phyloP scores from a whole-genome alignment of 2,888 invertebrate genomes.

The Diarsia rubi region DNA sequence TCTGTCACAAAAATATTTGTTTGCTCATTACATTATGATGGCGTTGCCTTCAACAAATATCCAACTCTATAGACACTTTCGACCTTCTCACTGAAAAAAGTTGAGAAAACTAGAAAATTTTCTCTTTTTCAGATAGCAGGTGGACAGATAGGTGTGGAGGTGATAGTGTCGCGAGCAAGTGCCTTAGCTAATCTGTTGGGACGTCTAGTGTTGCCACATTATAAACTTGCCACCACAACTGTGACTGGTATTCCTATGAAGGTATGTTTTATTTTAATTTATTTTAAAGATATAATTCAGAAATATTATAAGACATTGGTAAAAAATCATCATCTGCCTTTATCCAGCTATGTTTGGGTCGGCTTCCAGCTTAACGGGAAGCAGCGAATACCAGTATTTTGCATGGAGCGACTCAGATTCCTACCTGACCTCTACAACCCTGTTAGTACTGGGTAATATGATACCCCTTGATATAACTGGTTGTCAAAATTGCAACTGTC shows the following conservation, averaged over 20 bases:
- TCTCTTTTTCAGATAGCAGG: constrained; percentile 91
- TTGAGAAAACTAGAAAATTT: not conserved
- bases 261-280: constrained; percentile 72
- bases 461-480: too few relatives aligned
- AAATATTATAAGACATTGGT: not conserved
- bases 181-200: constrained; percentile 94
- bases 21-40: not conserved
- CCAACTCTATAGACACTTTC: too few relatives aligned
- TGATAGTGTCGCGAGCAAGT: constrained; percentile 95
- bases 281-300: not conserved
- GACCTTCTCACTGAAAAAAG: not conserved
- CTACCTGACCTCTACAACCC: too few relatives aligned
- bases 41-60: not conserved
- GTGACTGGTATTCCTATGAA: constrained; percentile 99
- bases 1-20: not conserved
- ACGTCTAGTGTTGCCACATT: constrained; percentile 95
- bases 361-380: too few relatives aligned
- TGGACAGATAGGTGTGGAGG: constrained; percentile 94
- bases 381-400: too few relatives aligned
- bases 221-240: constrained; percentile 98
- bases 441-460: too few relatives aligned
- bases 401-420: too few relatives aligned
- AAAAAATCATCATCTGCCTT: too few relatives aligned
- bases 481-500: too few relatives aligned
- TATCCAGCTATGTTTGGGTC: too few relatives aligned